A percentile compares a stretch with the other conserved stretches of the same genome.
Evolutionary conservation across 2,797 vertebrate species (phyloP).

Genomic region (Phalanger gymnotis): DNA sequence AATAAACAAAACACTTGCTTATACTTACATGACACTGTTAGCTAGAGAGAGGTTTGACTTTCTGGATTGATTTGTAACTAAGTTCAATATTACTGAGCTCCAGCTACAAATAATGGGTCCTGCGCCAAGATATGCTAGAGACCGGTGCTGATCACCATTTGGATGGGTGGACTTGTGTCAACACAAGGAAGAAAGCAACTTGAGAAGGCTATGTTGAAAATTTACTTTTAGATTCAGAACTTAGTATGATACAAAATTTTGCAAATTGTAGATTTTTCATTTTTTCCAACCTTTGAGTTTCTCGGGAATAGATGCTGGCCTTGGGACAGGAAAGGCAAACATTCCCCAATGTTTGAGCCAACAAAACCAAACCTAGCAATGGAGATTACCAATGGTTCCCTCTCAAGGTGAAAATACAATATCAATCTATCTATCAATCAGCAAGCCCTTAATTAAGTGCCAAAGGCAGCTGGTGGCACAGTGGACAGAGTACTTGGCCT

Average conservation of each 20-base stretch:
- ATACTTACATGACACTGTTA: background rate
- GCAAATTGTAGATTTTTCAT: background rate
- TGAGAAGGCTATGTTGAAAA: background rate
- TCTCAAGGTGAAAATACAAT: background rate
- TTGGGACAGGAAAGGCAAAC: background rate
- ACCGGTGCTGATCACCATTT: background rate
- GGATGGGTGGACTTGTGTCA: background rate
- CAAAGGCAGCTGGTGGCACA: background rate
- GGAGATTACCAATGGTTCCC: background rate
- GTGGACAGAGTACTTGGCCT: background rate
- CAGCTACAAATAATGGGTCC: background rate
- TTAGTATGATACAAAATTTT: background rate
- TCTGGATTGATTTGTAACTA: background rate
- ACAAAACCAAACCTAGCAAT: background rate
- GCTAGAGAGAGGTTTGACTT: background rate
- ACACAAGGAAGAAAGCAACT: background rate
- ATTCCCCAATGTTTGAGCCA: background rate
- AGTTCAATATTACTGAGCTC: background rate
- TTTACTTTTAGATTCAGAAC: background rate
- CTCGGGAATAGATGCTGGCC: background rate
- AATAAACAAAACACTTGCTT: background rate
- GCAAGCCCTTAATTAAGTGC: background rate
- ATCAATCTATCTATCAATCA: background rate
- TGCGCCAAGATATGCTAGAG: background rate
- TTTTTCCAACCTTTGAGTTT: background rate